Conservation (phyloP, 2,113 vertebrate genomes). For the Gracilinanus agilis region DNA sequence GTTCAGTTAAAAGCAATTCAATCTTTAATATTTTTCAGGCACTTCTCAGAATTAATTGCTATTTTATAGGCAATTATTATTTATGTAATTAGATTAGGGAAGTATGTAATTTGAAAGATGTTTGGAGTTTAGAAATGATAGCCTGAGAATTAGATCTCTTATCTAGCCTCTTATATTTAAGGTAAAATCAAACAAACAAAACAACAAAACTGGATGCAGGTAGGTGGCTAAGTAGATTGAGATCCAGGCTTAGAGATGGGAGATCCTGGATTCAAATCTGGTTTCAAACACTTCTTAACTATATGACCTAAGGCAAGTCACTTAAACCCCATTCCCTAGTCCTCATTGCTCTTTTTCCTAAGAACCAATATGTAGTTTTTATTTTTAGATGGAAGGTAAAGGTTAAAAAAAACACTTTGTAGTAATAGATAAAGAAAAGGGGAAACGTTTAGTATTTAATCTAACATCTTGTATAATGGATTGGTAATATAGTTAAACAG, state of each 20-base stretch:
- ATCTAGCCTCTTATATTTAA: conserved; percentile 18
- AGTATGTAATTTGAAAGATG: conserved; percentile 31
- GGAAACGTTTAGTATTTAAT: not conserved
- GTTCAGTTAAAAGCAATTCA: conserved; percentile 29
- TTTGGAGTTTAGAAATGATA: conserved; percentile 19
- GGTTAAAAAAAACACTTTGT: not conserved
- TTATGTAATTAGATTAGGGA: conserved; percentile 48
- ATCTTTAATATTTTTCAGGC: conserved; percentile 25
- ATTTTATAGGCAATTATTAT: conserved; percentile 55
- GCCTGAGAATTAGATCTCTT: not conserved
- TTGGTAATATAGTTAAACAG: not conserved
- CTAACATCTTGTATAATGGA: not conserved
- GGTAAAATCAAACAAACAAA: not conserved
- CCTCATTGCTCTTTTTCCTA: no score
- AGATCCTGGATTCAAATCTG: no score
- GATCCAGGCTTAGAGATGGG: no score
- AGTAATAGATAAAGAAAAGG: not conserved
- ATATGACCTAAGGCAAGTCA: no score
- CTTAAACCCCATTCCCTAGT: no score
- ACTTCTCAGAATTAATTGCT: conserved; percentile 53
- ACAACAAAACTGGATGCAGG: not conserved
- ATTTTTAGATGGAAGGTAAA: no score
- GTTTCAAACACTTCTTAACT: no score
- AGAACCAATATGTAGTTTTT: no score
- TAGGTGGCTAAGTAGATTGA: no score